A percentile compares a stretch with the other conserved stretches of the same genome.
These are phyloP conservation scores for Thera britannica DNA, from an alignment of 2,888 invertebrate species.

Conservation along the genomic window DNA sequence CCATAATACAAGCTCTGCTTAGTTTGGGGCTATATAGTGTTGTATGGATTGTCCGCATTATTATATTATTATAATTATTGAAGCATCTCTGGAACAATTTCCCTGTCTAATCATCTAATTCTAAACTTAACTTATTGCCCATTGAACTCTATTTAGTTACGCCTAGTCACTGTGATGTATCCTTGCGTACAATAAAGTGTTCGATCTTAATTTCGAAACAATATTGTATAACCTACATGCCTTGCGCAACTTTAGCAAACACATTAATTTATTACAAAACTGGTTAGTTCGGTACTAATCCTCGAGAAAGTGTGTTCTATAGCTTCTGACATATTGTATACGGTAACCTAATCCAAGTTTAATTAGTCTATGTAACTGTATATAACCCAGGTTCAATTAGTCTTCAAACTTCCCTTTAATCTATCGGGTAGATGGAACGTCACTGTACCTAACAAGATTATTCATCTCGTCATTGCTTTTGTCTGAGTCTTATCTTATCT, in stretches of 20 bases:
- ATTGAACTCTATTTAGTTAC: too few relatives aligned
- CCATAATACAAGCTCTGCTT: too few relatives aligned
- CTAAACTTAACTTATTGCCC: constrained; percentile 21
- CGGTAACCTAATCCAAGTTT: neutral
- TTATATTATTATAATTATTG: neutral
- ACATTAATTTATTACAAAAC: constrained; percentile 33
- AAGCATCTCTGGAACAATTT: neutral
- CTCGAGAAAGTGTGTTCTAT: constrained; percentile 10
- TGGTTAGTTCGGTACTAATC: constrained; percentile 25
- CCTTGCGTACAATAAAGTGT: too few relatives aligned
- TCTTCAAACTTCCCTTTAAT: too few relatives aligned
- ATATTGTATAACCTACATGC: constrained; percentile 23
- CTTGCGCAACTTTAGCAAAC: constrained; percentile 25
- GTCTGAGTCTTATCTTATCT: too few relatives aligned
- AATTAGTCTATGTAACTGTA: neutral
- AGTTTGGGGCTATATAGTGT: too few relatives aligned
- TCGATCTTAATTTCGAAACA: constrained; percentile 4
- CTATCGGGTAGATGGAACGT: too few relatives aligned
- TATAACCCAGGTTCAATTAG: neutral
- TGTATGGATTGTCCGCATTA: neutral
- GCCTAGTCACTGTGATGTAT: too few relatives aligned
- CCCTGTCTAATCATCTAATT: constrained; percentile 19
- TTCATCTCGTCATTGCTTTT: too few relatives aligned
- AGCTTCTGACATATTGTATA: constrained; percentile 15
- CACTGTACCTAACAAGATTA: too few relatives aligned